Conservation (phyloP, 1,140 invertebrate species). For the Metopolophium dirhodum region DNA sequence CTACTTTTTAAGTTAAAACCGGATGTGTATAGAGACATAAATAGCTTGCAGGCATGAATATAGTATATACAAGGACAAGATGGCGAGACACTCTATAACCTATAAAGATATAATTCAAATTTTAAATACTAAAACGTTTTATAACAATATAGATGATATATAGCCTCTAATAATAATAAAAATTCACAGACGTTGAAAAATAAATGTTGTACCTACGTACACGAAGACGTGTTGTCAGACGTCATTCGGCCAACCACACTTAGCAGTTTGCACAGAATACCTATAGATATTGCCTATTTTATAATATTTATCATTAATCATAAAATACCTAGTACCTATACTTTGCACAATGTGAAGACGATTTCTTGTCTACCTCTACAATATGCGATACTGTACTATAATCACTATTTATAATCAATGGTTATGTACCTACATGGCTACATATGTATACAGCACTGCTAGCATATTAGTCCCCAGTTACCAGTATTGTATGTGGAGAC, state of each 20-base stretch:
- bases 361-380: not conserved
- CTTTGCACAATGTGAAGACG: not conserved
- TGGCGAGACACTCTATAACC: too few relatives aligned
- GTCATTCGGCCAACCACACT: not conserved
- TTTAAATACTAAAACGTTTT: too few relatives aligned
- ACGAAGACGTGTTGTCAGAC: not conserved
- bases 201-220: not conserved
- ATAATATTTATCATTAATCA: conserved; percentile 15
- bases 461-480: not conserved
- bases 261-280: not conserved
- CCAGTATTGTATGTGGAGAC: not conserved
- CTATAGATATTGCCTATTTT: not conserved
- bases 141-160: not conserved
- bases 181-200: not conserved
- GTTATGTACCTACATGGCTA: not conserved
- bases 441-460: too few relatives aligned
- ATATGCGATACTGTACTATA: not conserved
- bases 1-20: not conserved
- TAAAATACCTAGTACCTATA: not conserved
- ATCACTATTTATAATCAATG: conserved; percentile 9
- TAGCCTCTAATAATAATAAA: not conserved
- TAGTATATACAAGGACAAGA: too few relatives aligned
- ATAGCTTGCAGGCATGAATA: too few relatives aligned
- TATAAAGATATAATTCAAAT: too few relatives aligned
- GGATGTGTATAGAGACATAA: not conserved